Base-by-base conservation (phyloP, 2,888 invertebrate genomes). In the Bruchidius siliquastri region DNA sequence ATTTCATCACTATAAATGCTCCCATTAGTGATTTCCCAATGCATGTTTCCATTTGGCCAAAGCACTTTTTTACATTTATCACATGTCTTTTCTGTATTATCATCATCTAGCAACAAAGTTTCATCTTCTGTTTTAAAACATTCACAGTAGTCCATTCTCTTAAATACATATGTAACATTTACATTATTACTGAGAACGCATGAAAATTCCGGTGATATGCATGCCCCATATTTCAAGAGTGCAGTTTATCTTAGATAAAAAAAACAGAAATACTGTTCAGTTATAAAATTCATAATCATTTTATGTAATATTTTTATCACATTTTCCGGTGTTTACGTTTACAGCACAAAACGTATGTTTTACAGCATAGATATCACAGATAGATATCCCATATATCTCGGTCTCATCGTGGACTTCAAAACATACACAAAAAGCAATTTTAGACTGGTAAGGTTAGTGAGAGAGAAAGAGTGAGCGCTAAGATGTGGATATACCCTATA, bases 1-100 rank as follows among this genome's bases (percentile, higher is more conserved):
- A 67, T 67, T 13, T 73, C 73, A 67, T 68, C 22, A 10, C 8
- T 21, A 22, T 68, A 21, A 68, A 21, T 10, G 20, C 21, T 20
- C 13, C 68, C 21, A 68, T 72, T 73, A 74, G 70, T 66, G 21
- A 22, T 49, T 0, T 70, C 22, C 21, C 22, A 22, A 26, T 72
- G 20, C 21, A 6, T 8, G 22, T 32, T 18, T 69, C 66, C 68
- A 68, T 30, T 67, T 67, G 4, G 22, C 70, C 70, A 21, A 20
- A 30, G 13, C 22, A 72, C 68, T 69, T 69, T 13, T 26, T 69
- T 66, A 72, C 71, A 68, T 72, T 67, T 71, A 67, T 6, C 0
- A 69, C 71, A 18, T 22, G 21, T 21, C 18, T 3, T 22, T 69
- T 68, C 69, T 74, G 22, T n/a, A 67, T 74, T 67, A 20, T 68